These are phyloP conservation scores for Trematocara unimaculatum DNA, from an alignment of 2,113 vertebrate species.

Conservation along the genomic window DNA sequence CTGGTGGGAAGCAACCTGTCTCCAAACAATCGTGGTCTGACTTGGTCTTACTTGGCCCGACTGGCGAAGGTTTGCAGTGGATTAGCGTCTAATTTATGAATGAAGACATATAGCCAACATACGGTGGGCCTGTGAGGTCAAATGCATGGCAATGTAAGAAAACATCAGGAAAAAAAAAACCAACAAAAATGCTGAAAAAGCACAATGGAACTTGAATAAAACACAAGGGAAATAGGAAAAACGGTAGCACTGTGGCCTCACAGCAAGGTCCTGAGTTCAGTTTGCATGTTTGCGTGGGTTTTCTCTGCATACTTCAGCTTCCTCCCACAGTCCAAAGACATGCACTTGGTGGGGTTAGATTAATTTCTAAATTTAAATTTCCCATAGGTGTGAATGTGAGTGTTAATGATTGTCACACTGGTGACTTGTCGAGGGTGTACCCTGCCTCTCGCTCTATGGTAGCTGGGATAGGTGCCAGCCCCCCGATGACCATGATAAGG, in stretches of 20 bases:
- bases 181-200: not conserved
- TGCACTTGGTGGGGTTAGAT: not conserved
- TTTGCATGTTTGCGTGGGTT: not conserved
- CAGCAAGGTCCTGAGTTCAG: not conserved
- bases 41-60: not conserved
- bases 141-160: not conserved
- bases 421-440: not conserved
- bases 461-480: not conserved
- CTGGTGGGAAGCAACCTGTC: not conserved
- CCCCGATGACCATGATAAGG: not conserved
- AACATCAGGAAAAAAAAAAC: fast-evolving
- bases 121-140: not conserved
- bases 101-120: not conserved
- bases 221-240: not conserved
- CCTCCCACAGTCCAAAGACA: not conserved
- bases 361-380: not conserved
- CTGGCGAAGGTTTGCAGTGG: fast-evolving
- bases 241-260: not conserved
- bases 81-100: not conserved
- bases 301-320: not conserved
- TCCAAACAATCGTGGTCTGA: not conserved
- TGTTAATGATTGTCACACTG: not conserved
- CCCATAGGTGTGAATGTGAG: not conserved
- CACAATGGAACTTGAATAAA: not conserved
- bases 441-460: not conserved